These are phyloP conservation scores for Zosterops lateralis DNA, from an alignment of 2,113 vertebrate species.

Conservation along the genomic window DNA sequence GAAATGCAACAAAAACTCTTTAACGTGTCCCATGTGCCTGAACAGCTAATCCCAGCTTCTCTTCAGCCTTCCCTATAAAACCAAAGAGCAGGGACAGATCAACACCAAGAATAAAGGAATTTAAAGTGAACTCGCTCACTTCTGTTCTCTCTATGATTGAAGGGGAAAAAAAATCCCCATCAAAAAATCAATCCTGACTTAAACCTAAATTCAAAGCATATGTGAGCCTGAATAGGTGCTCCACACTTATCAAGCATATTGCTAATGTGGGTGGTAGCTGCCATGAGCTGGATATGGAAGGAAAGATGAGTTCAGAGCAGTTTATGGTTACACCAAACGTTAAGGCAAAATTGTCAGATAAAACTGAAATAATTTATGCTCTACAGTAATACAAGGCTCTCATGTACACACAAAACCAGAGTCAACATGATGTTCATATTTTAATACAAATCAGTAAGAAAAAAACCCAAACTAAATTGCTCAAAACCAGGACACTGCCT, in stretches of 20 bases:
- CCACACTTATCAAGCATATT: background rate
- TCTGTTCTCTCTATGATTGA: background rate
- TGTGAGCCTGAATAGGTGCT: background rate
- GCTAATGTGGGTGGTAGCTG: background rate
- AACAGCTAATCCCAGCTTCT: background rate
- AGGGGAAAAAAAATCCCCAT: background rate
- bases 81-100: background rate
- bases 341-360: background rate
- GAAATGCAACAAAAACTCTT: background rate
- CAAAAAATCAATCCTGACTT: background rate
- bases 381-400: background rate
- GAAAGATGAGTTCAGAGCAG: background rate
- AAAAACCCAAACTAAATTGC: background rate
- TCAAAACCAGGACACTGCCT: background rate
- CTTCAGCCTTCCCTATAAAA: background rate
- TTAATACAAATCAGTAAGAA: background rate
- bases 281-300: background rate
- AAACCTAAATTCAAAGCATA: background rate
- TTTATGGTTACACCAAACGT: background rate
- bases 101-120: background rate
- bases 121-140: background rate
- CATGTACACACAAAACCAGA: background rate
- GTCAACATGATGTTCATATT: background rate
- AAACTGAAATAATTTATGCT: background rate
- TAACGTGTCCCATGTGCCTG: background rate